phyloP scores from a whole-genome alignment of 2,888 invertebrate species.

The Ochropleura plecta region DNA sequence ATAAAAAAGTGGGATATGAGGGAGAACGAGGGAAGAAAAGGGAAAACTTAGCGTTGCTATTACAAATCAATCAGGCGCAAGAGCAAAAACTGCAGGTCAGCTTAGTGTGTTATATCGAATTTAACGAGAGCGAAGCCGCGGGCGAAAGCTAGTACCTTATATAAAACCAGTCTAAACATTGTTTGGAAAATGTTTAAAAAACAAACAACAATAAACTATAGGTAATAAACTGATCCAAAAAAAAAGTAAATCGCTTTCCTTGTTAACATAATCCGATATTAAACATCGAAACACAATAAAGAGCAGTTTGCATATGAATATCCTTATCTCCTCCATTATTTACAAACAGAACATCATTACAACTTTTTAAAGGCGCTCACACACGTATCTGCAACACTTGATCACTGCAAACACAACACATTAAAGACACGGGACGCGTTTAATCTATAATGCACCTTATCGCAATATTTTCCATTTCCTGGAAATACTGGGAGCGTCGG shows the following conservation, averaged over 20 bases:
- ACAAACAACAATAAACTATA: slow-evolving; percentile 35
- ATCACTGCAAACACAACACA: slow-evolving; percentile 83
- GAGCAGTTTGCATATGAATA: slow-evolving; percentile 77
- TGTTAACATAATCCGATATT: slow-evolving; percentile 49
- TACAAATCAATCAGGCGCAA: too few relatives aligned
- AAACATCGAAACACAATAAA: slow-evolving; percentile 62
- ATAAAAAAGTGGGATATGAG: too few relatives aligned
- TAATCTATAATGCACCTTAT: slow-evolving; percentile 91
- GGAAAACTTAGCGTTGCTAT: too few relatives aligned
- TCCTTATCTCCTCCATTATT: slow-evolving; percentile 81
- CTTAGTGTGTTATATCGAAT: too few relatives aligned
- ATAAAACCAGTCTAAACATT: too few relatives aligned
- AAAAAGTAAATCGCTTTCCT: slow-evolving; percentile 36
- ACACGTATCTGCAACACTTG: slow-evolving; percentile 79
- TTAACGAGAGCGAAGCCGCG: too few relatives aligned
- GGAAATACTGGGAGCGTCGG: slow-evolving; percentile 84
- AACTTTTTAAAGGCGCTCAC: slow-evolving; percentile 79
- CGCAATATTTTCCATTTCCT: slow-evolving; percentile 91
- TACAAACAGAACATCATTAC: slow-evolving; percentile 77
- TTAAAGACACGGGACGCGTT: slow-evolving; percentile 86
- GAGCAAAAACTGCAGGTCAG: too few relatives aligned
- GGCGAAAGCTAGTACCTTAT: too few relatives aligned
- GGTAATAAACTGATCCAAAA: slow-evolving; percentile 3
- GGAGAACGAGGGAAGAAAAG: too few relatives aligned
- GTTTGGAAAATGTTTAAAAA: background rate